phyloP scores from a whole-genome alignment of 2,888 invertebrate species.

The Sarcophaga subvicina region DNA sequence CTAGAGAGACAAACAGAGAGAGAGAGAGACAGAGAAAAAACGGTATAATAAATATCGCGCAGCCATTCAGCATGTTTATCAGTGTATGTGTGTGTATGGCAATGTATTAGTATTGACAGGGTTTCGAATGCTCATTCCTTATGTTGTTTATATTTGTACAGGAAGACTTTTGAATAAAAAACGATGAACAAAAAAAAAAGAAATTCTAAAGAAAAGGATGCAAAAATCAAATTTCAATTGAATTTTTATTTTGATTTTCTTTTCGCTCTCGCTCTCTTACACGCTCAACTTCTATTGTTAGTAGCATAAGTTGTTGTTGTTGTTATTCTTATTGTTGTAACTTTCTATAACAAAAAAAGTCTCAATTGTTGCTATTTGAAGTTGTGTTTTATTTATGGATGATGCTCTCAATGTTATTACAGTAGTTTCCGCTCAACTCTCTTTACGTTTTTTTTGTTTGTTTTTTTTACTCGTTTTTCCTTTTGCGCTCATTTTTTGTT shows the following conservation, averaged over 20 bases:
- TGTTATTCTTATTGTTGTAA: background rate
- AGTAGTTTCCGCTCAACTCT: background rate
- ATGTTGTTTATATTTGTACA: background rate
- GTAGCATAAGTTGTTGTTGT: conserved; percentile 27
- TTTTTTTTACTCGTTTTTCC: background rate
- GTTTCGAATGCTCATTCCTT: conserved; percentile 26
- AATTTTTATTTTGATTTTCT: conserved; percentile 4
- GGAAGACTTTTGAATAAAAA: background rate
- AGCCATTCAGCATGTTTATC: conserved; percentile 9
- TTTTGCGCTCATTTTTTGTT: conserved; percentile 2
- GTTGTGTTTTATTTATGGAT: conserved; percentile 32
- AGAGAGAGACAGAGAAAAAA: no score
- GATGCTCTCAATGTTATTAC: background rate
- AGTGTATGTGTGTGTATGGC: background rate
- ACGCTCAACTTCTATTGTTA: background rate
- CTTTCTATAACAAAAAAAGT: background rate
- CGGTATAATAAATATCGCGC: background rate
- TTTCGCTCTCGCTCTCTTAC: background rate
- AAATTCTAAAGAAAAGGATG: conserved; percentile 22
- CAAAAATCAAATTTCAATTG: conserved; percentile 44
- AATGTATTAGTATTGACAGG: background rate
- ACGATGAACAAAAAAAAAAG: background rate
- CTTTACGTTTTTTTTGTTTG: conserved; percentile 8
- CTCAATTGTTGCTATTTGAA: conserved; percentile 41
- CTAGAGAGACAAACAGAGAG: no score